Evolutionary conservation across 2,888 invertebrate species (phyloP), one percentile per base, ranked within the genome.

Genomic region (Folsomia candida): DNA sequence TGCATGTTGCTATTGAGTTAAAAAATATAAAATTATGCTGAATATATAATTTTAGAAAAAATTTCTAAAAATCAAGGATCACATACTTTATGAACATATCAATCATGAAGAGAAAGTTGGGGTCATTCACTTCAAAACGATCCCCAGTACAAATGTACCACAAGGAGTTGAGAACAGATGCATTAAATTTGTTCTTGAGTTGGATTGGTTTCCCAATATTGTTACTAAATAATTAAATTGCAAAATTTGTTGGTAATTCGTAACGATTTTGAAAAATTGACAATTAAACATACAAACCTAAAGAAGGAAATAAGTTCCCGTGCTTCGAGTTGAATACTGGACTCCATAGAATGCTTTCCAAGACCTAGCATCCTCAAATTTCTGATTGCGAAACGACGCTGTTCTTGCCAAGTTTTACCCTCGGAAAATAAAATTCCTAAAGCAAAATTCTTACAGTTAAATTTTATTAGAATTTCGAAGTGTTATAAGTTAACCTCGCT

Each of bases 321-420:
- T 24, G 74, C 77, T 65, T 80, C 79, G 27, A 74, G 69, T 9
- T 74, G 68, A 6, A 80, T 62, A 2, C 20, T 29, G 14, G 71
- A 67, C 60, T 80, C 79, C 79, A 80, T 77, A 14, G 71, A 71
- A 65, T 73, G 74, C 47, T 80, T 80, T 51, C 78, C 78, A 61
- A 80, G 72, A 22, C 79, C 79, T 37, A 78, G 76, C 6, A 72
- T 73, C n/a, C 78, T 54, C 6, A 80, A 61, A 59, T 73, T 74
- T 51, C 73, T 68, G 9, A 78, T 18, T 1, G 76, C 75, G 68
- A 78, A 78, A 20, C 78, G 71, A 24, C 80, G 37, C 59, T 80
- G 80, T 57, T 80, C 80, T 9, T 59, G 28, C 80, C 80, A 80
- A 0, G 69, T 68, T 51, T 73, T 72, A 6, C 78, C 78, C 28